Evolutionary conservation across 92 coral and sea anemone genomes (phyloP).

Genomic region (Epizoanthus illoricatus): DNA sequence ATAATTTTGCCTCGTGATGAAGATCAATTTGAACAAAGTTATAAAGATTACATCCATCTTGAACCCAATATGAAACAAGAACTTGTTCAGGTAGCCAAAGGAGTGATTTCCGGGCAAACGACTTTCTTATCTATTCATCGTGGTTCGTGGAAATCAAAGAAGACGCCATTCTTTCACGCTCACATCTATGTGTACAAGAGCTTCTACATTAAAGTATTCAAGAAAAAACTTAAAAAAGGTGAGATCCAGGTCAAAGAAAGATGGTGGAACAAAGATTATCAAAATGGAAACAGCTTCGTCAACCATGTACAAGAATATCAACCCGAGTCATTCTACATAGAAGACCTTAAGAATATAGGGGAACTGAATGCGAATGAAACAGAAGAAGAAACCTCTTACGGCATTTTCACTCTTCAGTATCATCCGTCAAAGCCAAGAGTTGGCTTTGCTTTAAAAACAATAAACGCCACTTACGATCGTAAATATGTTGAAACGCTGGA

Average conservation of each 20-base stretch:
- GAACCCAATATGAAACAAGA: slow-evolving; percentile 10
- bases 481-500: slow-evolving; percentile 45
- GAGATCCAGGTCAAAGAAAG: too few species aligned
- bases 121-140: slow-evolving; percentile 71
- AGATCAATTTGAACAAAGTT: slow-evolving; percentile 10
- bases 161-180: slow-evolving; percentile 53
- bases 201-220: slow-evolving; percentile 44
- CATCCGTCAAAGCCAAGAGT: slow-evolving; percentile 73
- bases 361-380: background rate
- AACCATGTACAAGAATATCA: slow-evolving; percentile 55
- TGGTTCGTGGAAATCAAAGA: slow-evolving; percentile 70
- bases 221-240: too few species aligned
- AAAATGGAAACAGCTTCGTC: too few species aligned
- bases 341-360: slow-evolving; percentile 51
- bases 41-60: slow-evolving; percentile 20
- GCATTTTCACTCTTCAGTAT: slow-evolving; percentile 46
- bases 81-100: slow-evolving; percentile 52
- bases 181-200: slow-evolving; percentile 66
- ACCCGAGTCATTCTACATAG: slow-evolving; percentile 43
- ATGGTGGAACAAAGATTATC: background rate
- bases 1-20: slow-evolving; percentile 61
- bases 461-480: background rate
- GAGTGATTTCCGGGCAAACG: slow-evolving; percentile 42
- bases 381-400: slow-evolving; percentile 10
- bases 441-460: slow-evolving; percentile 61